Percentiles rank a stretch among this genome's conserved stretches.
These are phyloP conservation scores for Camelus dromedarius DNA, from an alignment of 2,113 vertebrate genomes.

Conservation along the genomic window DNA sequence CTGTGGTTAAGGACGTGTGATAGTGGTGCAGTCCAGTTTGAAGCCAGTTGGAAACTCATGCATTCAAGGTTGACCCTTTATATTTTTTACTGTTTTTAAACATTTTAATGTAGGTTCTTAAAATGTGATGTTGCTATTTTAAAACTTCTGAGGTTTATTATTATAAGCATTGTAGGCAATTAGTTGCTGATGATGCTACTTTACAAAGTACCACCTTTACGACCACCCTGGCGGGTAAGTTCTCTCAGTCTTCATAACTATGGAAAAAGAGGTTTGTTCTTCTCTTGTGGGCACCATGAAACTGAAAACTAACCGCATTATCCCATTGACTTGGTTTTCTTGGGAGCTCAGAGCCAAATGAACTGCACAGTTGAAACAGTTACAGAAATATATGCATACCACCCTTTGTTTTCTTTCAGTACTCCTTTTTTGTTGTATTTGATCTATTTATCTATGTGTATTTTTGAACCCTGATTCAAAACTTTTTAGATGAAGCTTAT, in stretches of 20 bases:
- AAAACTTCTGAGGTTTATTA: background rate
- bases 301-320: background rate
- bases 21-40: background rate
- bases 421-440: background rate
- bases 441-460: background rate
- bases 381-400: background rate
- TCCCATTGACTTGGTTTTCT: background rate
- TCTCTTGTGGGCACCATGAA: background rate
- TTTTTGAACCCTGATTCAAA: background rate
- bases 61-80: background rate
- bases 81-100: background rate
- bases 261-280: background rate
- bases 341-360: background rate
- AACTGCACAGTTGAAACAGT: background rate
- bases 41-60: accelerated
- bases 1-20: background rate
- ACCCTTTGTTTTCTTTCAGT: background rate
- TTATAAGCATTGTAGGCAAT: background rate
- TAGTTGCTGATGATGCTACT: background rate
- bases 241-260: background rate
- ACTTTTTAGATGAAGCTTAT: background rate
- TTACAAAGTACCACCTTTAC: background rate
- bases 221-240: background rate
- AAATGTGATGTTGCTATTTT: background rate
- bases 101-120: background rate